Evolutionary conservation across 35 echinoderm and acorn worm species (phyloP).

Genomic region (Anneissia japonica): DNA sequence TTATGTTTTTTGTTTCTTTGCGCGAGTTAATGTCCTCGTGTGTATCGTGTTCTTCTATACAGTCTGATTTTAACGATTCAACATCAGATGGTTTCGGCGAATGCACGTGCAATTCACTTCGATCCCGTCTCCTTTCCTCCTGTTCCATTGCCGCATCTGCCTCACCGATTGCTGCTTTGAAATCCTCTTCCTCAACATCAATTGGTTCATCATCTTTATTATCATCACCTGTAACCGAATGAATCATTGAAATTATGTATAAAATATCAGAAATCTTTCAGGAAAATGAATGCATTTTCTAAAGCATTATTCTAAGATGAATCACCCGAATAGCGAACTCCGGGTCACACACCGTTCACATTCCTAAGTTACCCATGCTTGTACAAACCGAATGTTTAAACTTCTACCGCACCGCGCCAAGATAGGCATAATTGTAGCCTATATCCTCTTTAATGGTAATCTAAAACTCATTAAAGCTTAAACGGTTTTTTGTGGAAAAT

Average conservation of each 20-base stretch:
- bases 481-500: too few relatives aligned
- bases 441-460: too few relatives aligned
- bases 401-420: too few relatives aligned
- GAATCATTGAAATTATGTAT: too few relatives aligned
- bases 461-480: too few relatives aligned
- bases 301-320: not conserved
- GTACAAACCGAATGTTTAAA: too few relatives aligned
- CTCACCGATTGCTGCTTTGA: not conserved
- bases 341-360: not conserved
- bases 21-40: conserved; percentile 44
- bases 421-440: too few relatives aligned
- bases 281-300: not conserved
- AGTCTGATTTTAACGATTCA: not conserved
- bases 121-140: not conserved
- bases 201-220: conserved; percentile 2
- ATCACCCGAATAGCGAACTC: not conserved
- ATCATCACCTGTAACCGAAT: not conserved
- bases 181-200: not conserved
- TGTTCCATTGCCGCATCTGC: not conserved
- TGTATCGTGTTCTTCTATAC: conserved; percentile 26
- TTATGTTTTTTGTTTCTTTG: conserved; percentile 29
- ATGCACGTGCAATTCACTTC: not conserved
- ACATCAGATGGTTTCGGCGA: not conserved
- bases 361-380: not conserved
- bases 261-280: not conserved